Conservation (phyloP, 2,888 invertebrate species). For the Pterostichus madidus region DNA sequence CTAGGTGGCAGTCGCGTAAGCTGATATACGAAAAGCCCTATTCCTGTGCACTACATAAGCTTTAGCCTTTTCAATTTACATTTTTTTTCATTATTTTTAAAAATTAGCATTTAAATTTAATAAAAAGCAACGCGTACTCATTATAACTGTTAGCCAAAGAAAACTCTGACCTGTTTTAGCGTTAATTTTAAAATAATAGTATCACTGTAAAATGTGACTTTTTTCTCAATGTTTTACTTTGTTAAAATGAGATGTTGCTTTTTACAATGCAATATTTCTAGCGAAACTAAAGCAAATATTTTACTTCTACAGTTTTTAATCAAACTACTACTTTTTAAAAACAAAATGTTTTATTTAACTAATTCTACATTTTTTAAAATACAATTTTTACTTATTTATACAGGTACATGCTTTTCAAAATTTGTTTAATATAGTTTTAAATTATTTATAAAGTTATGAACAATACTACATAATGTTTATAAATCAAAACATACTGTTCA, state of each 20-base stretch:
- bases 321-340: slow-evolving; percentile 21
- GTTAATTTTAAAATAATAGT: slow-evolving; percentile 61
- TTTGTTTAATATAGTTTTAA: background rate
- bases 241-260: slow-evolving; percentile 20
- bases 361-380: background rate
- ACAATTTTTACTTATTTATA: slow-evolving; percentile 22
- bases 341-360: slow-evolving; percentile 12
- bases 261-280: background rate
- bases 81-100: slow-evolving; percentile 58
- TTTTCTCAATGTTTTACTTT: slow-evolving; percentile 32
- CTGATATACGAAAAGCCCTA: slow-evolving; percentile 65
- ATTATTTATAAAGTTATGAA: background rate
- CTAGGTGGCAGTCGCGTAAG: slow-evolving; percentile 64
- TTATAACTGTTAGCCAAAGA: slow-evolving; percentile 64
- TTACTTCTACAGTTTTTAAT: slow-evolving; percentile 29
- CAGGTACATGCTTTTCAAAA: background rate
- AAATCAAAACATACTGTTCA: too few species aligned
- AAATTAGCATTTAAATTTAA: slow-evolving; percentile 65
- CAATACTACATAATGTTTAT: too few species aligned
- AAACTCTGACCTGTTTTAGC: slow-evolving; percentile 57
- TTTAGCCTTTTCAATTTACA: slow-evolving; percentile 60
- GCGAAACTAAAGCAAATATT: slow-evolving; percentile 21
- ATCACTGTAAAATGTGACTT: slow-evolving; percentile 27
- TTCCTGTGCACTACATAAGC: slow-evolving; percentile 60
- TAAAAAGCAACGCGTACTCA: slow-evolving; percentile 61